Evolutionary conservation across 2,888 invertebrate genomes (phyloP).

Genomic region (Protonemura montana): DNA sequence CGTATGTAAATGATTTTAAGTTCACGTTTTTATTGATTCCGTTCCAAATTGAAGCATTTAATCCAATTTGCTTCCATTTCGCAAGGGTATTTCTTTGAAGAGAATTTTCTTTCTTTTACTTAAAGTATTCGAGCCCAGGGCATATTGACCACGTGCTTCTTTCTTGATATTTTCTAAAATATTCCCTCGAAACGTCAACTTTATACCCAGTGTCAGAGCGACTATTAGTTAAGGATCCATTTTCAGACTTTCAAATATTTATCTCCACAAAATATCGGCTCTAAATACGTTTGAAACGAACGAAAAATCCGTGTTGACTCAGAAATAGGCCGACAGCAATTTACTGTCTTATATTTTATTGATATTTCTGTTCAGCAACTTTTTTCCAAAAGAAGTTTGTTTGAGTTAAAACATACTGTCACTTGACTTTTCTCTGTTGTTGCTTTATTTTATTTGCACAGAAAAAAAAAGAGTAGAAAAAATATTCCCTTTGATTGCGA

Average conservation of each 20-base stretch:
- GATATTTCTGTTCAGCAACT: not conserved
- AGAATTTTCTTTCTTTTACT: not conserved
- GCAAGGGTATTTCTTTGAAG: not conserved
- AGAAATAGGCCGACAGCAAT: not conserved
- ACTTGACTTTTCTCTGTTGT: slow-evolving; percentile 8
- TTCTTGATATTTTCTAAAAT: not conserved
- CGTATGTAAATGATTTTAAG: slow-evolving; percentile 37
- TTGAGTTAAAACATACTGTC: slow-evolving; percentile 17
- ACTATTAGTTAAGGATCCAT: not conserved
- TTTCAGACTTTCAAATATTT: not conserved
- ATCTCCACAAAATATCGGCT: not conserved
- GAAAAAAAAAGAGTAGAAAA: not conserved
- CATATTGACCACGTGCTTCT: not conserved
- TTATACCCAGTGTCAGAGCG: not conserved
- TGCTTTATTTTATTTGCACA: not conserved
- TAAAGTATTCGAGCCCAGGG: not conserved
- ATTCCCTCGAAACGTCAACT: not conserved
- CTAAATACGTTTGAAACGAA: not conserved
- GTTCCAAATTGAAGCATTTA: not conserved
- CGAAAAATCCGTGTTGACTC: not conserved
- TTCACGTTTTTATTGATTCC: slow-evolving; percentile 24
- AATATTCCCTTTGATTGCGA: not conserved
- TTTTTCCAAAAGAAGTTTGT: slow-evolving; percentile 10
- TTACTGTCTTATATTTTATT: slow-evolving; percentile 19
- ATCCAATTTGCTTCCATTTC: slow-evolving; percentile 17